Base-by-base conservation (phyloP, 2,113 vertebrate species). In the Rhabdornis inornatus region DNA sequence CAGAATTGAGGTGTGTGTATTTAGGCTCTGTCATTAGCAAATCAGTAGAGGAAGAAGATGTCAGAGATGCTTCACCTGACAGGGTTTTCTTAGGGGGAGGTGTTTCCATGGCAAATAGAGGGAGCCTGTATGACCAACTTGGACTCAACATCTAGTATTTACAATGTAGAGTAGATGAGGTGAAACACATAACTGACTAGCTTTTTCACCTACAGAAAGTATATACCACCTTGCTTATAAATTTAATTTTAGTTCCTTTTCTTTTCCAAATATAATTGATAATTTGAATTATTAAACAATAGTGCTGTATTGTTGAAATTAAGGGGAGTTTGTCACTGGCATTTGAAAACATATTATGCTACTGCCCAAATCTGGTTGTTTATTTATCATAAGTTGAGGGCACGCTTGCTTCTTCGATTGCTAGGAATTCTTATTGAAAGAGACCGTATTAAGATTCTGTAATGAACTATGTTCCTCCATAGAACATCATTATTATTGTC, bases 1-100 rank as follows among this genome's bases (percentile, higher is more conserved):
- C 22, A 69, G 28, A 80, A 69, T 1, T 17, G 10, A 59, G 4
- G 2, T 0, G 0, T 50, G 10, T 35, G 17, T n/a, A 70, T 15
- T 18, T 71, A 30, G n/a, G 5, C 3, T n/a, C 20, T 39, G 3
- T 20, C 39, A 31, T 5, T 24, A 82, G 18, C 1, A 44, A 63
- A 28, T 4, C 15, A 7, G 20, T 11, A 52, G 14, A 66, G 6
- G 6, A 76, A 60, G 27, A 87, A 85, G 12, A 2, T 3, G 75
- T 52, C 25, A 83, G 30, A 68, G 16, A 35, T 23, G 5, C 15
- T 85, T 82, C 16, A 75, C 20, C 5, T 82, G 23, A 44, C 15
- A 45, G 11, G 71, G 14, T 12, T 79, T 92, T 37, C 30, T 63
- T 59, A 63, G 25, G 11, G 56, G 3, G 0, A 1, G 4, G 3